A percentile compares a stretch with the other conserved stretches of the same genome.
Evolutionary conservation across 2,113 vertebrate species (phyloP).

Genomic region (Menura novaehollandiae): DNA sequence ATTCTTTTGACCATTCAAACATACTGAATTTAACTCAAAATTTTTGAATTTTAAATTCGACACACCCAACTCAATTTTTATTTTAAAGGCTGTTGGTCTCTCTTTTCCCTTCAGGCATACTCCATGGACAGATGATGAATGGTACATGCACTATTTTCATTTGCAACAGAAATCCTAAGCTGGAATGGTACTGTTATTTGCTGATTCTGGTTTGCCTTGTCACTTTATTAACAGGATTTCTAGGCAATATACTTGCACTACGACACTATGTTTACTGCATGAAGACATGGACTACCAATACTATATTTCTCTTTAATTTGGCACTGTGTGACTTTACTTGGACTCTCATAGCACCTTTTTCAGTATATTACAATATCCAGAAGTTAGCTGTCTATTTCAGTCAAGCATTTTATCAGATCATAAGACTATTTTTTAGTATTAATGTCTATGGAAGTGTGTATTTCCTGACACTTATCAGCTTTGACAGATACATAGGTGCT

Average conservation of each 20-base stretch:
- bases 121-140: not conserved
- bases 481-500: slow-evolving; percentile 75
- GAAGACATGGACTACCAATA: slow-evolving; percentile 69
- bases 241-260: slow-evolving; percentile 75
- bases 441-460: slow-evolving; percentile 78
- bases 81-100: not conserved
- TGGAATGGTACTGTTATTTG: slow-evolving; percentile 75
- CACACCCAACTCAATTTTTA: not conserved
- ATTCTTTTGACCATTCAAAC: not conserved
- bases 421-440: slow-evolving; percentile 74
- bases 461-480: slow-evolving; percentile 80
- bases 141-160: slow-evolving; percentile 20
- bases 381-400: not conserved
- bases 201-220: slow-evolving; percentile 67
- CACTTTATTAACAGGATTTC: slow-evolving; percentile 70
- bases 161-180: slow-evolving; percentile 59
- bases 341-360: slow-evolving; percentile 76
- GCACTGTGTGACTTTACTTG: slow-evolving; percentile 78
- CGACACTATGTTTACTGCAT: slow-evolving; percentile 63
- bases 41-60: not conserved
- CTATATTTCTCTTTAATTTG: slow-evolving; percentile 77
- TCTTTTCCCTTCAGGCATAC: slow-evolving; percentile 23
- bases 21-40: not conserved
- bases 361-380: slow-evolving; percentile 68
- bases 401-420: slow-evolving; percentile 68